Evolutionary conservation across 1,140 invertebrate genomes (phyloP).

Genomic region (Neoseiulus cucumeris): DNA sequence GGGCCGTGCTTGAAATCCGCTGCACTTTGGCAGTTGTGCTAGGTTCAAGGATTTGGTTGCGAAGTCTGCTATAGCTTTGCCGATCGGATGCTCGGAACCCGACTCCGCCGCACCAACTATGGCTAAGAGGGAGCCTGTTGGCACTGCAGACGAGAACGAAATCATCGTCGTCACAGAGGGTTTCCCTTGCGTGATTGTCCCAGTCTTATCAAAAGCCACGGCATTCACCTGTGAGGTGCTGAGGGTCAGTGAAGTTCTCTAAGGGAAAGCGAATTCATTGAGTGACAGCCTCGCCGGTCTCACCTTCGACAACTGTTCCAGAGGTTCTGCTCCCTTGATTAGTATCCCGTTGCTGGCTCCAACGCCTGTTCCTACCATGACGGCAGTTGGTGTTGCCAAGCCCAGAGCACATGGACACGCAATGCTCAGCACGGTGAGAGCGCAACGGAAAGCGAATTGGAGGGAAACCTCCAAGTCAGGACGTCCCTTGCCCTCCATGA

Average conservation of each 20-base stretch:
- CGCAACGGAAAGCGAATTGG: constrained; percentile 80
- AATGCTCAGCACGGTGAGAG: constrained; percentile 85
- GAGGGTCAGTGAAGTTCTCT: neutral
- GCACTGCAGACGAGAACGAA: constrained; percentile 32
- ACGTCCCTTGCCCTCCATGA: constrained; percentile 28
- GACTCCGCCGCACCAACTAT: constrained; percentile 71
- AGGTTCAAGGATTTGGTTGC: constrained; percentile 33
- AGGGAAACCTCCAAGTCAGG: constrained; percentile 46
- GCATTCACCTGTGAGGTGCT: constrained; percentile 45
- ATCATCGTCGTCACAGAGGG: constrained; percentile 55
- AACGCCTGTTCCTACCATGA: constrained; percentile 93
- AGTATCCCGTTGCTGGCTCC: constrained; percentile 86
- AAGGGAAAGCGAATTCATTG: neutral
- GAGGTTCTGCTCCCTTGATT: constrained; percentile 88
- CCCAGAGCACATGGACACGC: constrained; percentile 95
- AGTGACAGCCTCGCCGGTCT: neutral
- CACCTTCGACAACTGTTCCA: constrained; percentile 38
- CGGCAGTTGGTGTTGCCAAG: constrained; percentile 89
- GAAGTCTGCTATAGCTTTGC: constrained; percentile 73
- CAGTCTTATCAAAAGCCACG: constrained; percentile 96
- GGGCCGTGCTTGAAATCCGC: neutral
- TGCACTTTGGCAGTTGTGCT: neutral
- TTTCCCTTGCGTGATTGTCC: constrained; percentile 80
- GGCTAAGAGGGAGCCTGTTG: constrained; percentile 31
- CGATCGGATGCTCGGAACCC: constrained; percentile 92